These are phyloP conservation scores for Psittacula derbiana DNA, from an alignment of 2,797 vertebrate genomes.

Conservation along the genomic window DNA sequence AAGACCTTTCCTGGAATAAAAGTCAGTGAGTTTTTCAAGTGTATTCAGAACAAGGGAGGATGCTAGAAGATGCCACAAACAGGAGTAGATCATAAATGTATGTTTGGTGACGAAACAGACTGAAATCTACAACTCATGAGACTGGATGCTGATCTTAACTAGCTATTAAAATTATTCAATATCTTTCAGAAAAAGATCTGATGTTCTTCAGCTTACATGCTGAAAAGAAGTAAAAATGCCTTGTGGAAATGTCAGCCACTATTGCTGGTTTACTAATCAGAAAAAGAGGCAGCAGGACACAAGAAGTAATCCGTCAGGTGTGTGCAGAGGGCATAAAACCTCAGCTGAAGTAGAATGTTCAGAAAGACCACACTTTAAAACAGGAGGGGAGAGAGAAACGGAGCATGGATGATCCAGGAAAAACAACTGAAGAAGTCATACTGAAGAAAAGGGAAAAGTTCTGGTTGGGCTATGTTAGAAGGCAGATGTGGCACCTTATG, in stretches of 20 bases:
- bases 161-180: background rate
- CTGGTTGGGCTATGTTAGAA: background rate
- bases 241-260: background rate
- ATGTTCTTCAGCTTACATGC: background rate
- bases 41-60: background rate
- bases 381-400: background rate
- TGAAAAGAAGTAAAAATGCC: background rate
- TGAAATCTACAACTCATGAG: background rate
- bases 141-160: background rate
- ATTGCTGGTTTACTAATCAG: background rate
- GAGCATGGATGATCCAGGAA: background rate
- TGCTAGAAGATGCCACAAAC: background rate
- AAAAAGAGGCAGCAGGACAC: background rate
- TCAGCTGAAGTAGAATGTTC: background rate
- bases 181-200: background rate
- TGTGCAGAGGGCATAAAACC: background rate
- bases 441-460: background rate
- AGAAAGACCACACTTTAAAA: background rate
- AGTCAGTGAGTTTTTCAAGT: background rate
- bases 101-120: background rate
- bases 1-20: background rate
- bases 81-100: background rate
- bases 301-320: background rate
- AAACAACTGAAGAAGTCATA: background rate
- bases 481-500: background rate